Percentiles rank a stretch among this genome's conserved stretches.
Evolutionary conservation across 2,113 vertebrate genomes (phyloP).

Genomic region (Meleagris gallopavo): DNA sequence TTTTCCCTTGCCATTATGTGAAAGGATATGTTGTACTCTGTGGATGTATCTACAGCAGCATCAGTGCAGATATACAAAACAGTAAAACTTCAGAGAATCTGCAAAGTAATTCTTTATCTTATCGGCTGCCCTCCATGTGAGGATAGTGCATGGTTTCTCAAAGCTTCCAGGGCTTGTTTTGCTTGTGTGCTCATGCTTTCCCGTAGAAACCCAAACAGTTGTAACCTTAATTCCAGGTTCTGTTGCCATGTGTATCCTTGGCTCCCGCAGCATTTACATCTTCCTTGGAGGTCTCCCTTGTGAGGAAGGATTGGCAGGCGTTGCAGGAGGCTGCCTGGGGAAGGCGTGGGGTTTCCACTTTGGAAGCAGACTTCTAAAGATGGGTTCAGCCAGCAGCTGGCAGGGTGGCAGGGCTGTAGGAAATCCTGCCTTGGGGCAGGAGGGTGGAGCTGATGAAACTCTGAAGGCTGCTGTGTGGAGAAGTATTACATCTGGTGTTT

Average conservation of each 20-base stretch:
- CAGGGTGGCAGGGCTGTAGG: background rate
- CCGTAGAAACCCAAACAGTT: background rate
- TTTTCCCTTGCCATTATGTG: background rate
- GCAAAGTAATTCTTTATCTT: conserved; percentile 42
- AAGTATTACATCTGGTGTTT: background rate
- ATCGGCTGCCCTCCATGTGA: conserved; percentile 32
- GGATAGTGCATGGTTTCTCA: rapidly evolving
- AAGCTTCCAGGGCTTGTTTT: conserved; percentile 1
- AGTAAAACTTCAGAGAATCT: conserved; percentile 31
- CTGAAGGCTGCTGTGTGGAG: rapidly evolving
- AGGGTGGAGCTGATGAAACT: background rate
- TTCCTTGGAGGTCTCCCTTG: background rate
- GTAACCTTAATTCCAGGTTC: background rate
- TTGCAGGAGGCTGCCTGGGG: background rate
- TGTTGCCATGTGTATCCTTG: rapidly evolving
- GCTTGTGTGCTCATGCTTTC: conserved; percentile 10
- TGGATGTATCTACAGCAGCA: background rate
- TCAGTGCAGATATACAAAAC: conserved; percentile 7
- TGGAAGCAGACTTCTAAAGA: background rate
- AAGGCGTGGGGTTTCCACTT: rapidly evolving
- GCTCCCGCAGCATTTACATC: background rate
- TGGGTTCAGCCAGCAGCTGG: background rate
- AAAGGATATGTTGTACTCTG: background rate
- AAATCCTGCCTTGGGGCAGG: background rate
- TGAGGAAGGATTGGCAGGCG: rapidly evolving